These are phyloP conservation scores for Drosophila lowei DNA, from an alignment of 1,140 invertebrate genomes.

Conservation along the genomic window DNA sequence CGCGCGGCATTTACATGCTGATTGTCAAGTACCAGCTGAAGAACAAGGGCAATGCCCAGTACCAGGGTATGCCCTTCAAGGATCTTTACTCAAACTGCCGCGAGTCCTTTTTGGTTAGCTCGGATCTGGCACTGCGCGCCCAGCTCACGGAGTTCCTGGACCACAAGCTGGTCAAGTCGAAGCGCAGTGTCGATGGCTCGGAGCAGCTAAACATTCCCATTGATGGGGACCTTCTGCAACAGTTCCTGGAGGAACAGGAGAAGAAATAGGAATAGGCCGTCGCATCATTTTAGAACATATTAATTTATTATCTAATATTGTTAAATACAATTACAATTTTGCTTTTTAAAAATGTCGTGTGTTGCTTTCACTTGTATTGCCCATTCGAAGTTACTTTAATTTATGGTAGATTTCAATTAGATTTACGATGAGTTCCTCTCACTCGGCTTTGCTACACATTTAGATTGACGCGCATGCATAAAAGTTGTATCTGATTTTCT, in stretches of 20 bases:
- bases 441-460: slow-evolving; percentile 67
- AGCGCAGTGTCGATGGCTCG: slow-evolving; percentile 90
- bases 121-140: slow-evolving; percentile 92
- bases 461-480: slow-evolving; percentile 76
- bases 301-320: slow-evolving; percentile 81
- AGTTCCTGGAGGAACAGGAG: slow-evolving; percentile 88
- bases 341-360: slow-evolving; percentile 60
- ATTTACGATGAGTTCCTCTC: slow-evolving; percentile 19
- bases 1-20: slow-evolving; percentile 92
- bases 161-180: slow-evolving; percentile 93
- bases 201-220: slow-evolving; percentile 93
- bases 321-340: slow-evolving; percentile 80
- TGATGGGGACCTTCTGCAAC: slow-evolving; percentile 88
- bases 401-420: slow-evolving; percentile 21
- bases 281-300: slow-evolving; percentile 71
- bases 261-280: slow-evolving; percentile 50
- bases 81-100: slow-evolving; percentile 92
- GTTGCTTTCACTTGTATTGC: slow-evolving; percentile 40
- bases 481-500: slow-evolving; percentile 50
- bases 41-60: slow-evolving; percentile 88
- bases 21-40: slow-evolving; percentile 92
- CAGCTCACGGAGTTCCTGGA: slow-evolving; percentile 97
- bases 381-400: slow-evolving; percentile 19
- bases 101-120: slow-evolving; percentile 94
- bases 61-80: slow-evolving; percentile 93